Evolutionary conservation across 2,888 invertebrate genomes (phyloP), one percentile per base, ranked within the genome.

Genomic region (Drosophila setosimentum): DNA sequence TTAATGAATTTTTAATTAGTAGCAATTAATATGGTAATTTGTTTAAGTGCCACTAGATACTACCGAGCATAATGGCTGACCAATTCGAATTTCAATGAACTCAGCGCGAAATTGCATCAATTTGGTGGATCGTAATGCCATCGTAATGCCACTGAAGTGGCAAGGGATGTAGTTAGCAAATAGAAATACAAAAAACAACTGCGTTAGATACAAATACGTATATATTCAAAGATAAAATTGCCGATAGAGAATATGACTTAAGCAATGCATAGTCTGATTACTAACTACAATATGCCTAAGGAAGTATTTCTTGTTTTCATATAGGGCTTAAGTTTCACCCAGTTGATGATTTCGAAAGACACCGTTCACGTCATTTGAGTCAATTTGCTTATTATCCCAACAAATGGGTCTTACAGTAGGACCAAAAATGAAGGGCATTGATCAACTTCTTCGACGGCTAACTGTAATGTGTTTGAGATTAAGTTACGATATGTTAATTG

Each of bases 21-120:
- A 78, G 80, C 82, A 91, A 91, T 91, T 91, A 91, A 91, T 89
- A 91, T 91, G 91, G 83, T 89, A 91, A 91, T 91, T 91, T 87
- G 91, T 83, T 82, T 29, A 63, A 87, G 81, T 80, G 78, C 73
- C 71, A 70, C 78, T 73, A 80, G 70, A 68, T 72, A 68, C 73
- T 64, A 42, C 53, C 30, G 32, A 50, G 7, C 16, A 27, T 48
- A 54, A 67, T 37, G 29, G 4, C 30, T 16, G 48, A 16, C 45
- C 53, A 13, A 30, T 53, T 18, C 27, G 48, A 58, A 62, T 54
- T 48, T 48, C 48, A 29, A 35, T 61, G 24, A 35, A 60, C 21
- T 40, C 27, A 16, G 21, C 18, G 37, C 24, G 30, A 40, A 55
- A 55, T 27, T 21, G 42, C 33, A 21, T 10, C 40, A 33, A 40